A percentile compares a stretch with the other conserved stretches of the same genome.
Conservation (phyloP, 2,113 vertebrate genomes). For the Macquaria ambigua region DNA sequence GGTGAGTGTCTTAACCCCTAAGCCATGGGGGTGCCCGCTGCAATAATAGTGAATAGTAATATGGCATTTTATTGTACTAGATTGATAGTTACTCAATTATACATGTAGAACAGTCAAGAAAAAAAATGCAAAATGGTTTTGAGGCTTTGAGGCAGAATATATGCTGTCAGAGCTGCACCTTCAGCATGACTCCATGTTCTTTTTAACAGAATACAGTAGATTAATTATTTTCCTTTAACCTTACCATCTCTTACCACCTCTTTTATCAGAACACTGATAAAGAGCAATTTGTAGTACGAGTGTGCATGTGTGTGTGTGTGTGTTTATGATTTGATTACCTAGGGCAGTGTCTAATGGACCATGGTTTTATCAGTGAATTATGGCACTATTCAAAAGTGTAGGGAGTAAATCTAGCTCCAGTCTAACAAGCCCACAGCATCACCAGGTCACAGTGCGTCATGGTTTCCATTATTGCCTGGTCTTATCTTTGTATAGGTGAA, state of each 20-base stretch:
- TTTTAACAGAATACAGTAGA: neutral
- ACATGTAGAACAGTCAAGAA: neutral
- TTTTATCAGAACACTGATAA: neutral
- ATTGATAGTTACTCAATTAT: neutral
- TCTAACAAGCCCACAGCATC: no score
- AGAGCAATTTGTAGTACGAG: neutral
- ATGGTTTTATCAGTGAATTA: slow-evolving; percentile 23
- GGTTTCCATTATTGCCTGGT: neutral
- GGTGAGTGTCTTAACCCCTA: neutral
- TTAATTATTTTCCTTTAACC: neutral
- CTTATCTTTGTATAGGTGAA: neutral
- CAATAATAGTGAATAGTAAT: neutral
- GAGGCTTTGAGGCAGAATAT: neutral
- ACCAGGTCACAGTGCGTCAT: neutral
- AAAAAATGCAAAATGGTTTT: no score
- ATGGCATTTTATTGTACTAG: neutral
- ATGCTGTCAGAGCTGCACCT: neutral
- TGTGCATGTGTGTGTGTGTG: neutral
- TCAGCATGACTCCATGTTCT: neutral
- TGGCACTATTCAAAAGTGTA: neutral
- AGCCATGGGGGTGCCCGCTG: neutral
- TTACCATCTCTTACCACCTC: no score
- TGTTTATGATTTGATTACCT: slow-evolving; percentile 5
- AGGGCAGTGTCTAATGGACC: no score
- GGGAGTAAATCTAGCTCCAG: neutral